phyloP scores from a whole-genome alignment of 2,113 vertebrate genomes.

The Notothenia rossii region DNA sequence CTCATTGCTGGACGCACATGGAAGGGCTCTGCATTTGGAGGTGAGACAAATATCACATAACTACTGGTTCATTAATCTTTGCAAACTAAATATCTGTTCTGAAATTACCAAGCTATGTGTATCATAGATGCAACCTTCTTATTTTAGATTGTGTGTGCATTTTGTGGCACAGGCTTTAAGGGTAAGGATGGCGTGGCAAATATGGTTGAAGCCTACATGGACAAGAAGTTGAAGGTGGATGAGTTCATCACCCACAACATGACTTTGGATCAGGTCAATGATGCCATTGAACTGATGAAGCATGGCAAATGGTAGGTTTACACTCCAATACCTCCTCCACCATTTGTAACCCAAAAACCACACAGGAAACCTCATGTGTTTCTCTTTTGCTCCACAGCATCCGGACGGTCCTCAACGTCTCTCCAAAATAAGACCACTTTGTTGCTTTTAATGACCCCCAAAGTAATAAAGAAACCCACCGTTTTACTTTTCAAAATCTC shows the following conservation, averaged over 20 bases:
- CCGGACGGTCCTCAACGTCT: conserved; percentile 87
- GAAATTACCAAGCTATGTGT: too few relatives aligned
- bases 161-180: conserved; percentile 82
- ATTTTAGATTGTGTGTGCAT: too few relatives aligned
- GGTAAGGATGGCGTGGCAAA: conserved; percentile 82
- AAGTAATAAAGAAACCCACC: background rate
- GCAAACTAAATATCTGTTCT: too few relatives aligned
- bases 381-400: conserved; percentile 83
- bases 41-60: conserved; percentile 8
- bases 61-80: too few relatives aligned
- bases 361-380: background rate
- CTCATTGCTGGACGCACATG: conserved; percentile 85
- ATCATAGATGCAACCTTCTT: too few relatives aligned
- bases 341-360: background rate
- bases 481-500: too few relatives aligned
- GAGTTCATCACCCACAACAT: conserved; percentile 85
- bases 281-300: conserved; percentile 85
- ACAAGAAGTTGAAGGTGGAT: conserved; percentile 86
- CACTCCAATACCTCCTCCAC: background rate
- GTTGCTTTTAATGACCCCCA: background rate
- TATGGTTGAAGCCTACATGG: conserved; percentile 84
- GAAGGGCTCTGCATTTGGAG: conserved; percentile 85
- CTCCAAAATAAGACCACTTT: conserved; percentile 54
- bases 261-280: conserved; percentile 83
- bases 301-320: conserved; percentile 80